Percentiles rank a stretch among this genome's conserved stretches.
These are phyloP conservation scores for Orthonychiurus folsomi DNA, from an alignment of 2,888 invertebrate genomes.

Conservation along the genomic window DNA sequence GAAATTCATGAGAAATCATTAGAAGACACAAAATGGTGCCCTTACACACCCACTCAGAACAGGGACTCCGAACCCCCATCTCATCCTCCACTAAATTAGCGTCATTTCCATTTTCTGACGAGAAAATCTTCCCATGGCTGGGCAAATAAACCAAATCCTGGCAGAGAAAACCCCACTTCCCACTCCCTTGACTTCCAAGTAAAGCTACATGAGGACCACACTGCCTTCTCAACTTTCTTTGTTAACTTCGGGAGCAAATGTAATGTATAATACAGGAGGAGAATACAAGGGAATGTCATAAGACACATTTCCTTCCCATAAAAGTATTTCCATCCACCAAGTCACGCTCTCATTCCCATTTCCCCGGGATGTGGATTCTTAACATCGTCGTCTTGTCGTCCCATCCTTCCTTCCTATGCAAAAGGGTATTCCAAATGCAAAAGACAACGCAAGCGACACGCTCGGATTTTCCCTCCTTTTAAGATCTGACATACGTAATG, in stretches of 20 bases:
- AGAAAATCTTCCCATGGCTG: not conserved
- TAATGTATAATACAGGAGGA: too few relatives aligned
- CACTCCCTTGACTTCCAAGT: not conserved
- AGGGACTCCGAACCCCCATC: not conserved
- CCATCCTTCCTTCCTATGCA: not conserved
- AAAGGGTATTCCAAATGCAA: not conserved
- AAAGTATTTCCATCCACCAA: not conserved
- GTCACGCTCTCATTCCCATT: not conserved
- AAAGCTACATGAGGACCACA: too few relatives aligned
- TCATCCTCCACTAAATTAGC: not conserved
- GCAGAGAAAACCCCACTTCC: not conserved
- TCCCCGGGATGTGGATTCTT: too few relatives aligned
- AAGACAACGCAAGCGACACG: not conserved
- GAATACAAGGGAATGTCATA: not conserved
- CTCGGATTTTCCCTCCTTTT: not conserved
- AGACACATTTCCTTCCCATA: not conserved
- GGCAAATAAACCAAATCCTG: not conserved
- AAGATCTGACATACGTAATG: not conserved
- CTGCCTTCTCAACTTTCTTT: not conserved
- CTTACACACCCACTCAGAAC: not conserved
- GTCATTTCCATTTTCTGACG: not conserved
- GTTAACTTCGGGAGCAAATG: not conserved
- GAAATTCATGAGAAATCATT: not conserved
- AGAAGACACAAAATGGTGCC: not conserved
- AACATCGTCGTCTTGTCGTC: not conserved